These are phyloP conservation scores for Atrina japonica DNA, from an alignment of 2,888 invertebrate genomes.

Conservation along the genomic window DNA sequence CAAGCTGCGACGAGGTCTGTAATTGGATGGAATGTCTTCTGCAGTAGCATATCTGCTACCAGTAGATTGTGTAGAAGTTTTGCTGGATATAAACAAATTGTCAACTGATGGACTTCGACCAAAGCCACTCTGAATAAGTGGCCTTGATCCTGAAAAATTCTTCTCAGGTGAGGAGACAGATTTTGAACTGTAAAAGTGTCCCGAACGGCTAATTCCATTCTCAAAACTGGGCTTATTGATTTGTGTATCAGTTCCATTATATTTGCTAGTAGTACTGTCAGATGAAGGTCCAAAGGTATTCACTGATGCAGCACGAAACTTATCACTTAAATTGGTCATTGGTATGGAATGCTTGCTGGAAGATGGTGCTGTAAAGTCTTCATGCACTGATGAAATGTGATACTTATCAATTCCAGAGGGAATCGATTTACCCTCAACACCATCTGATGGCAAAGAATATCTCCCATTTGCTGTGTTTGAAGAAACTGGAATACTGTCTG, in stretches of 20 bases:
- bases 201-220: conserved; percentile 39
- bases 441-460: not conserved
- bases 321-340: no score
- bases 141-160: conserved; percentile 34
- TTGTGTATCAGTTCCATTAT: conserved; percentile 9
- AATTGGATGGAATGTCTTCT: conserved; percentile 43
- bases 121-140: conserved; percentile 36
- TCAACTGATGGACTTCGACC: conserved; percentile 60
- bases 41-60: conserved; percentile 49
- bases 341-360: no score
- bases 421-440: not conserved
- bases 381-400: conserved; percentile 2
- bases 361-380: not conserved
- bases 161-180: conserved; percentile 41
- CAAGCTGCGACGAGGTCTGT: conserved; percentile 40
- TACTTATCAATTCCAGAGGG: conserved; percentile 16
- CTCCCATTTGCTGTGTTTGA: not conserved
- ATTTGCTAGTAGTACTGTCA: not conserved
- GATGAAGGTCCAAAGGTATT: conserved; percentile 10
- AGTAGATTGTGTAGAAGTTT: conserved; percentile 35
- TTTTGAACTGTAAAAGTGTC: not conserved
- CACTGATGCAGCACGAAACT: not conserved
- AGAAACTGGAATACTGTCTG: not conserved
- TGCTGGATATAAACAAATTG: conserved; percentile 54
- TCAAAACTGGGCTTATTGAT: conserved; percentile 22